Conservation (phyloP, 2,888 invertebrate genomes). For the Odontocerum albicorne region DNA sequence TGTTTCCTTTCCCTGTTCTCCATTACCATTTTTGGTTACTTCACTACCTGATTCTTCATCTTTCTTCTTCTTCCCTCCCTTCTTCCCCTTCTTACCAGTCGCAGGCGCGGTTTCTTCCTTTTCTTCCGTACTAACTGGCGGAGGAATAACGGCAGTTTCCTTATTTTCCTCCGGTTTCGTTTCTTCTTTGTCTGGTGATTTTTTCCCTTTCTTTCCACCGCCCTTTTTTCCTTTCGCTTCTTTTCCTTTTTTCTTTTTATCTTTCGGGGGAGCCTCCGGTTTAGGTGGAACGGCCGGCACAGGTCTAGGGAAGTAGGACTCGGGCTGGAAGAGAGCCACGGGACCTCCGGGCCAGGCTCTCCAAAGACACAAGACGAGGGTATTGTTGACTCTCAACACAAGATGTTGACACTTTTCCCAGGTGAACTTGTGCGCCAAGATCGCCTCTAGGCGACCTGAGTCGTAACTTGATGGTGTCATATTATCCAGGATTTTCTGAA, state of each 20-base stretch:
- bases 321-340: conserved; percentile 9
- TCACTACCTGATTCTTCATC: neutral
- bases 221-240: neutral
- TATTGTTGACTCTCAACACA: neutral
- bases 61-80: neutral
- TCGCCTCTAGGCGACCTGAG: neutral
- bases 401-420: conserved; percentile 7
- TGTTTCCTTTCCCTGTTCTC: too few species aligned
- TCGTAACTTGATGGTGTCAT: conserved; percentile 9
- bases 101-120: neutral
- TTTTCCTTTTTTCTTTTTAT: neutral
- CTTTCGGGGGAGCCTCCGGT: neutral
- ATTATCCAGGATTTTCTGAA: conserved; percentile 6
- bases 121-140: neutral
- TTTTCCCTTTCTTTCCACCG: neutral
- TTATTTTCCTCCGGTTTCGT: neutral
- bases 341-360: conserved; percentile 10
- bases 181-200: neutral
- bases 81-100: neutral
- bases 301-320: conserved; percentile 6
- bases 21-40: neutral
- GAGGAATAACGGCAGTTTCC: neutral
- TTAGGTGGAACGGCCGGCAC: neutral
- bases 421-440: neutral
- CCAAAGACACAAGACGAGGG: conserved; percentile 5